These are phyloP conservation scores for Eidolon helvum DNA, from an alignment of 2,113 vertebrate species.

Conservation along the genomic window DNA sequence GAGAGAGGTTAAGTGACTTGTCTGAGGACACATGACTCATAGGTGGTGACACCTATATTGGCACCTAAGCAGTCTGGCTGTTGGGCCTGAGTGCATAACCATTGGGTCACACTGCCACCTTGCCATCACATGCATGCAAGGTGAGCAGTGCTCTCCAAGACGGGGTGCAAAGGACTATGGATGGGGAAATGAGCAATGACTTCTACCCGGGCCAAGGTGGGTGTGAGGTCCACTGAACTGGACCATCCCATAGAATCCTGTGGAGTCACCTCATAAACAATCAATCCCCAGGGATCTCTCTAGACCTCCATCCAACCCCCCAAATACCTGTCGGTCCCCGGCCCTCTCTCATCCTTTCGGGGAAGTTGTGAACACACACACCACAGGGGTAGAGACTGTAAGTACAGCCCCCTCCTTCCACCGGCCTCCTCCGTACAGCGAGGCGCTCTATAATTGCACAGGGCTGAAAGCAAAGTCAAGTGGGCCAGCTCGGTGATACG, in stretches of 20 bases:
- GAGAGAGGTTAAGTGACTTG: background rate
- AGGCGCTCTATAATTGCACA: accelerated
- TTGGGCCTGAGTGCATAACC: background rate
- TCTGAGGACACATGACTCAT: background rate
- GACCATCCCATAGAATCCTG: background rate
- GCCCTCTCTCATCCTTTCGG: background rate
- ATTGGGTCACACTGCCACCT: accelerated
- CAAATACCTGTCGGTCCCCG: background rate
- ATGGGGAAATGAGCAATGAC: background rate
- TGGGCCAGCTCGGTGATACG: accelerated
- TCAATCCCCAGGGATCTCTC: background rate
- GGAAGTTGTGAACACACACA: background rate
- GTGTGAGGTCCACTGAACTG: background rate
- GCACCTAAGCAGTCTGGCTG: accelerated
- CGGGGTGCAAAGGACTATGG: background rate
- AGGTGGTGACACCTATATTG: background rate
- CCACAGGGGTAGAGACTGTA: background rate
- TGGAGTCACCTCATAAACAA: background rate
- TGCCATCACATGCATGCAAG: background rate
- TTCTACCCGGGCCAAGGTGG: background rate
- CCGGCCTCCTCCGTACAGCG: accelerated
- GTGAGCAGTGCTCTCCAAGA: background rate
- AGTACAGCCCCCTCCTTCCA: background rate
- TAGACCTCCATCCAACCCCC: background rate
- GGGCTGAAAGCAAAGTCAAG: background rate